A percentile compares a stretch with the other conserved stretches of the same genome.
These are phyloP conservation scores for Leucoma salicis DNA, from an alignment of 2,888 invertebrate genomes.

Conservation along the genomic window DNA sequence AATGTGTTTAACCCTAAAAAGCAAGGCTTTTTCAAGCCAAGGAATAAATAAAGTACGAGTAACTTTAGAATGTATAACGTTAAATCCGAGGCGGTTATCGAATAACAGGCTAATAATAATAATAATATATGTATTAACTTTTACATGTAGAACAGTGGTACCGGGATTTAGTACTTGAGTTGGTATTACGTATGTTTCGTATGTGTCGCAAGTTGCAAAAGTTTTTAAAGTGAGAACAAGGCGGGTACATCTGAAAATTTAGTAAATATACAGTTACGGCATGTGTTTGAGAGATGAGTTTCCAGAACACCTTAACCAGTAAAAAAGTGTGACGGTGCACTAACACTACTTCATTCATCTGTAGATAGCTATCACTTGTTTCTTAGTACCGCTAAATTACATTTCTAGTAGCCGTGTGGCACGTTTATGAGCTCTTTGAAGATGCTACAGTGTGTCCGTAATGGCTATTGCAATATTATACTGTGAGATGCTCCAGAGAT, in stretches of 20 bases:
- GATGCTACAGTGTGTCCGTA: slow-evolving; percentile 74
- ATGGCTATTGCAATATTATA: slow-evolving; percentile 79
- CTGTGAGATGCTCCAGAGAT: slow-evolving; percentile 72
- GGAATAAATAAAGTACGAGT: too few species aligned
- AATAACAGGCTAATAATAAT: background rate
- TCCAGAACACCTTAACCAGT: slow-evolving; percentile 71
- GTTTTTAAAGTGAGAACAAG: slow-evolving; percentile 49
- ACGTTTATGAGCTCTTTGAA: slow-evolving; percentile 78
- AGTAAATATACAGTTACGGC: slow-evolving; percentile 50
- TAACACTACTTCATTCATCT: slow-evolving; percentile 69
- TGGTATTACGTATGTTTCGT: slow-evolving; percentile 34
- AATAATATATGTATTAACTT: slow-evolving; percentile 6
- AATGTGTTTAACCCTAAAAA: too few species aligned
- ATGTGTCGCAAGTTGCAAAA: slow-evolving; percentile 51
- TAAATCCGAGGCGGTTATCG: background rate
- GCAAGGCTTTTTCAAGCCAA: too few species aligned
- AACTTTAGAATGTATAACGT: too few species aligned
- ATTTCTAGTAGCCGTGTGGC: slow-evolving; percentile 77
- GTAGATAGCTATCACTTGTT: slow-evolving; percentile 73
- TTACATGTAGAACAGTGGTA: slow-evolving; percentile 16
- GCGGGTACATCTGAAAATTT: slow-evolving; percentile 55
- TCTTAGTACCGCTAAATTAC: slow-evolving; percentile 79
- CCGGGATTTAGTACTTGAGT: slow-evolving; percentile 22
- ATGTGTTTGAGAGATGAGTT: slow-evolving; percentile 66
- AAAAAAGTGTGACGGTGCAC: slow-evolving; percentile 63